Evolutionary conservation across 2,797 vertebrate species (phyloP).

Genomic region (Microctenopoma lineatum): DNA sequence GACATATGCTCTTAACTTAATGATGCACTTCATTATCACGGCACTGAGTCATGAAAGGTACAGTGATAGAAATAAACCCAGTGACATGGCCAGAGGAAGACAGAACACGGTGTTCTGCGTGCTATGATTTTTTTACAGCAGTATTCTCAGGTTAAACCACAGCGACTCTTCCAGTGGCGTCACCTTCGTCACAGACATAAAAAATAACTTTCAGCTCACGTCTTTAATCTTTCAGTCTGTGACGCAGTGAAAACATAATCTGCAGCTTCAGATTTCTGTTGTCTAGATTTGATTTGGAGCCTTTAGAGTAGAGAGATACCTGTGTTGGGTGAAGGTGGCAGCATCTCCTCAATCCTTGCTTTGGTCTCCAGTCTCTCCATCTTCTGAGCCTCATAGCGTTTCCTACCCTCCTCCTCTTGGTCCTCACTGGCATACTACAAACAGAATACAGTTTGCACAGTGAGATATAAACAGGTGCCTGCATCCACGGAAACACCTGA

Average conservation of each 20-base stretch:
- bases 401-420: constrained; percentile 89
- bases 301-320: constrained; percentile 75
- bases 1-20: neutral
- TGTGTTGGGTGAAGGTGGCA: constrained; percentile 82
- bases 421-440: constrained; percentile 86
- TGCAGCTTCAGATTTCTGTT: neutral
- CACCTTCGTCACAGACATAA: neutral
- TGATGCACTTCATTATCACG: neutral
- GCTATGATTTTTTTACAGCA: neutral
- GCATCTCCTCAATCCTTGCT: constrained; percentile 83
- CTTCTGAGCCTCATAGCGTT: constrained; percentile 94
- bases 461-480: neutral
- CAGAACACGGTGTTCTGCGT: neutral
- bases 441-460: constrained; percentile 19
- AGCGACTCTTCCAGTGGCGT: neutral
- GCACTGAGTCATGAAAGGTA: neutral
- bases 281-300: neutral
- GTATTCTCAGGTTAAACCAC: constrained; percentile 7
- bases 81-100: neutral
- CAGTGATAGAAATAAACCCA: neutral
- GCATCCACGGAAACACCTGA: neutral
- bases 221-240: neutral
- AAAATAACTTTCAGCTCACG: neutral
- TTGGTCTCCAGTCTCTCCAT: constrained; percentile 89
- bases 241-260: neutral